Base-by-base conservation (phyloP, 2,888 invertebrate species). In the Dichetophora obliterata region DNA sequence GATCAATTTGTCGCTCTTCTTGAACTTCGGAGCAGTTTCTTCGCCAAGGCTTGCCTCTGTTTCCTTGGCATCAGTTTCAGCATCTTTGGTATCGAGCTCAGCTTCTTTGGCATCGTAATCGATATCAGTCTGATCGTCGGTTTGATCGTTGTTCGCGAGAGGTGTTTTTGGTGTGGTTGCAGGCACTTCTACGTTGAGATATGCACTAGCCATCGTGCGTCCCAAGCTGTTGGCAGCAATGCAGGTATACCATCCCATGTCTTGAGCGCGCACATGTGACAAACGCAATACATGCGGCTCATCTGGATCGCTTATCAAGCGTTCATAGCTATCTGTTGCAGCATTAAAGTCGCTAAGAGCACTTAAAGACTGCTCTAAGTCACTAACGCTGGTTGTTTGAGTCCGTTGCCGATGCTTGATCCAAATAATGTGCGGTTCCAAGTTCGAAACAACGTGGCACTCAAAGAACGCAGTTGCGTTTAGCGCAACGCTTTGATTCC, bases 171-270 rank as follows among this genome's bases (percentile, higher is more conserved):
- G 4, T 22, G 3, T 22, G 8, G 14, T 6, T 1, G 48, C 34
- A n/a, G 50, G 27, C 31, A n/a, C 0, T 6, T 24, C 24, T 43
- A 98, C 95, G 74, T 92, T 91, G 19, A 98, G 91, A 88, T 95
- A 98, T 70, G 96, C 97, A 83, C 93, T 94, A 57, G 94, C 94
- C 27, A 92, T 91, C 0, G 94, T 92, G 76, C 92, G 92, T 0
- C 98, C 98, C 16, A 97, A 90, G 59, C 92, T 92, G 87, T 98
- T 99, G 24, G 95, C 93, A 0, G 96, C 98, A 0, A 98, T 92
- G 87, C 99, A 99, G 0, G 97, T 95, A 86, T 99, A 99, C 95
- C 97, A 97, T 2, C 98, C 99, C 86, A 95, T 96, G 85, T 98
- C 95, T 57, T 94, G 93, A 80, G 93, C 91, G 0, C 95, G 95